Base-by-base conservation (phyloP, 2,113 vertebrate species). In the Apteryx owenii region DNA sequence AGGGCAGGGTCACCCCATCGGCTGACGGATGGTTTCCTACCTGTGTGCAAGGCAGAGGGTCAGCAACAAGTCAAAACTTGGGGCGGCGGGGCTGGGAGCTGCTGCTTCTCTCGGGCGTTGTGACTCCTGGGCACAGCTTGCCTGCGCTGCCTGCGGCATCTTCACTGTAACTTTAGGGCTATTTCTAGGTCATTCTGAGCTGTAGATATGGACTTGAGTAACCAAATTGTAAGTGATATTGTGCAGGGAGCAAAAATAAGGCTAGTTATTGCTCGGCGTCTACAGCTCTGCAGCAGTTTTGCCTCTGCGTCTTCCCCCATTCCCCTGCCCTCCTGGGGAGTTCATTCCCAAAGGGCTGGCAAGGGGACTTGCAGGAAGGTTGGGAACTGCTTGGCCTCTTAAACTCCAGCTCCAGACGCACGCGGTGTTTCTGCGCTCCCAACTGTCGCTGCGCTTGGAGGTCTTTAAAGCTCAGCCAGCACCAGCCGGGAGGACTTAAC, bases 391-490 rank as follows among this genome's bases (percentile, higher is more conserved):
- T 31, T 61, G 89, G 81, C 64, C 82, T 79, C 82, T 78, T 61
- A 73, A 10, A 31, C 29, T 31, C 28, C 53, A 53, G 42, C 82
- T 80, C 28, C 86, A 58, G 86, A 28, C 38, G 61, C 20, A 76
- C 1, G 2, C 44, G 60, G 28, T 1, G 7, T n/a, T 48, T n/a
- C 1, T 33, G 40, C 29, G 7, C 29, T 23, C 53, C 80, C 0
- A 1, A 29, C 73, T 64, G 68, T 25, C 4, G 0, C 23, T 56
- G 40, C 4, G 68, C 64, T 62, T 72, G 9, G 40, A 71, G 54
- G 44, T 51, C 51, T 29, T 40, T 23, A 3, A 84, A 69, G 51
- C 62, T 33, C 73, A 31, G 66, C 25, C 81, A 79, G 61, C 54
- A 60, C 70, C 66, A 79, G 69, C 72, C 29, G 51, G 15, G 14